Base-by-base conservation (phyloP, 1,140 invertebrate genomes). In the Heliconius nattereri region DNA sequence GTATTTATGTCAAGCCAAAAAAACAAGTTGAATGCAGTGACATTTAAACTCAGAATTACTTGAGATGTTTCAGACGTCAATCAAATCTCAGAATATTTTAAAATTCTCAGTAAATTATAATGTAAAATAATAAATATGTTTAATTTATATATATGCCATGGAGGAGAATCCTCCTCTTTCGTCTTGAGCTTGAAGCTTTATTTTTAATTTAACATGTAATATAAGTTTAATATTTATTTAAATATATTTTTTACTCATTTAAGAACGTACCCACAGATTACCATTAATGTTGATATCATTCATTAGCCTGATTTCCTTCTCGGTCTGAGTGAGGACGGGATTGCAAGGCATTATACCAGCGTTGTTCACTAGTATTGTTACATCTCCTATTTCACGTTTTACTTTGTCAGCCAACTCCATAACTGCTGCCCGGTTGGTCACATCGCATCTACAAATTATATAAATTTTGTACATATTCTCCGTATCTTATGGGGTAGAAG, bases 331-430 rank as follows among this genome's bases (percentile, higher is more conserved):
- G 2, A 97, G 84, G 8, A 98, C 95, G 0, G 96, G 93, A 79
- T 96, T 96, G 85, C 96, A 96, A 1, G 97, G 97, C 96, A 98
- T 98, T 73, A 98, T 98, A 20, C 98, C 98, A 13, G 98, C 98
- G 94, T 98, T 98, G 91, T 98, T 98, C 3, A 98, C 93, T 32
- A 98, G 92, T 71, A 98, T 96, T 13, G 95, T 95, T 0, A 97
- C 95, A 60, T 96, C 95, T 1, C 97, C 97, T 0, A 97, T 96
- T 84, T 97, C 96, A 5, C 90, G 89, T 57, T 94, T 95, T 0
- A 97, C 94, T 81, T 92, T 95, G n/a, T 95, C 90, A 3, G 95
- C 96, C 26, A 96, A 71, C n/a, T 94, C 86, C 16, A 95, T 78
- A 0, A 97, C 96, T 13, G 96, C 93, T n/a, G 96, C 94, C 2